These are phyloP conservation scores for Gambusia holbrooki DNA, from an alignment of 2,113 vertebrate species.

Conservation along the genomic window DNA sequence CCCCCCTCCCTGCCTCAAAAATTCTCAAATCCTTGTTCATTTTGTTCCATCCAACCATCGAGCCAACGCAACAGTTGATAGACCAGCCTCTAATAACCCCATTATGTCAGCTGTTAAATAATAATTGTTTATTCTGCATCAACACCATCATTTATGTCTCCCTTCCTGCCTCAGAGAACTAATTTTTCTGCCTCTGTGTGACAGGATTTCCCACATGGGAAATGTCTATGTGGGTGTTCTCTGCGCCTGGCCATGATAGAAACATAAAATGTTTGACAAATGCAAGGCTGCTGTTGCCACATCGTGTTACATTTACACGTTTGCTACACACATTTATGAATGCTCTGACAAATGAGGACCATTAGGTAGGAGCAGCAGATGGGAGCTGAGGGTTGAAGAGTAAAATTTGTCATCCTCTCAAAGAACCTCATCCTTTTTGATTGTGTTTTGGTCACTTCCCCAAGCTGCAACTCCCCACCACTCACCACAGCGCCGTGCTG, in stretches of 20 bases:
- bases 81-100: conserved; percentile 29
- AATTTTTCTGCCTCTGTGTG: conserved; percentile 46
- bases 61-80: background rate
- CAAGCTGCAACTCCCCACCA: conserved; percentile 2
- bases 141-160: conserved; percentile 38
- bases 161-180: conserved; percentile 32
- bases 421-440: conserved; percentile 22
- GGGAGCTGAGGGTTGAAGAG: conserved; percentile 11
- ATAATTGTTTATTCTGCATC: conserved; percentile 53
- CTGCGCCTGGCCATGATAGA: conserved; percentile 5
- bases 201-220: conserved; percentile 44
- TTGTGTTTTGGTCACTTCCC: conserved; percentile 8
- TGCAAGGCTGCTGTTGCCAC: conserved; percentile 14
- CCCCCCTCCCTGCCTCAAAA: background rate
- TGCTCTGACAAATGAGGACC: conserved; percentile 24
- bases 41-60: background rate
- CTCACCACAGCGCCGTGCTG: conserved; percentile 1
- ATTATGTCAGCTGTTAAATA: conserved; percentile 40
- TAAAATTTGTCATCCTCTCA: conserved; percentile 12
- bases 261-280: conserved; percentile 34
- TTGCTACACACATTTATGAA: conserved; percentile 23
- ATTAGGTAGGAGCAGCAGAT: conserved; percentile 33
- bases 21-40: too few species aligned
- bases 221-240: conserved; percentile 39
- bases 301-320: conserved; percentile 26